phyloP scores from a whole-genome alignment of 37 sponge, comb jelly and placozoan species.

The Aplysina aerophoba region DNA sequence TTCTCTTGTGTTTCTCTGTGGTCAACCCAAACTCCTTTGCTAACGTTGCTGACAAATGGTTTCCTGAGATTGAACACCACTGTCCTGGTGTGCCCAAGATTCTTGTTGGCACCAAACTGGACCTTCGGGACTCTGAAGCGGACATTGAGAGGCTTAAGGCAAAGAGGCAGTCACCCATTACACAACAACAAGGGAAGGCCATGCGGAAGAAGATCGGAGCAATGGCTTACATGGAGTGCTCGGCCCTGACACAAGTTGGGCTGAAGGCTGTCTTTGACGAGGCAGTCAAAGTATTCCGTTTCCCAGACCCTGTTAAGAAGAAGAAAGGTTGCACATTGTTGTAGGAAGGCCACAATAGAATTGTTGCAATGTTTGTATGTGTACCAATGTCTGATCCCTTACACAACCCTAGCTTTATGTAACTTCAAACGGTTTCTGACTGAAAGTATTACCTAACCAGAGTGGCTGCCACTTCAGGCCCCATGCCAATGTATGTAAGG shows the following conservation, averaged over 20 bases:
- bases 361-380: too few species aligned
- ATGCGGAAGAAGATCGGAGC: conserved; percentile 84
- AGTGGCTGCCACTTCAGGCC: too few species aligned
- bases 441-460: too few species aligned
- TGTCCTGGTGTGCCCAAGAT: conserved; percentile 86
- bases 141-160: conserved; percentile 69
- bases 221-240: conserved; percentile 81
- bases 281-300: conserved; percentile 84
- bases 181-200: conserved; percentile 67
- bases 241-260: conserved; percentile 86
- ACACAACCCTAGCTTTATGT: too few species aligned
- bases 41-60: conserved; percentile 86
- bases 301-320: too few species aligned
- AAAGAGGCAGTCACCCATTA: conserved; percentile 59
- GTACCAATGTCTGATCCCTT: too few species aligned
- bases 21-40: conserved; percentile 81
- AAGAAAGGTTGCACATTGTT: too few species aligned
- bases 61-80: conserved; percentile 87
- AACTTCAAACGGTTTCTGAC: too few species aligned
- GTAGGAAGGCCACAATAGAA: too few species aligned
- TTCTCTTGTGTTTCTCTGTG: conserved; percentile 86
- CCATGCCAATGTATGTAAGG: too few species aligned
- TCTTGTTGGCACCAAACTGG: conserved; percentile 88
- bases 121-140: conserved; percentile 75
- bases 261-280: conserved; percentile 93